Conservation (phyloP, 2,888 invertebrate species). For the Cylindroiulus punctatus region DNA sequence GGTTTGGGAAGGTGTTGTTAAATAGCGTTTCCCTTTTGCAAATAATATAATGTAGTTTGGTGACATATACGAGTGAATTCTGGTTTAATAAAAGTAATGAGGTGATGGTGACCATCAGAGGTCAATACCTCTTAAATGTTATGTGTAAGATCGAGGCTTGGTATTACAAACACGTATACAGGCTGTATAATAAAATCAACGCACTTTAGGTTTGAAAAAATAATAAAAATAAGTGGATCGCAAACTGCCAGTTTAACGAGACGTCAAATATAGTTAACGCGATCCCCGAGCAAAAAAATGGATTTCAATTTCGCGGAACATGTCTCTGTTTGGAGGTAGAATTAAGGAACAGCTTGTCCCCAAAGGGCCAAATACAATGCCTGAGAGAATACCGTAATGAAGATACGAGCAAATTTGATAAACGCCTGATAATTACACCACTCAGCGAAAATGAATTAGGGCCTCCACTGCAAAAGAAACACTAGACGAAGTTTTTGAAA, state of each 20-base stretch:
- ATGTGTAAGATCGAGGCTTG: not conserved
- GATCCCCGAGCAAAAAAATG: not conserved
- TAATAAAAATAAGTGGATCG: constrained; percentile 21
- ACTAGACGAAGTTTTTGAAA: constrained; percentile 35
- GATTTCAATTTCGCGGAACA: not conserved
- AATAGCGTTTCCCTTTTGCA: no score
- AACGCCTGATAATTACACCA: constrained; percentile 47
- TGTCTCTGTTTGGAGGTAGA: not conserved
- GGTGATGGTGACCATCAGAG: not conserved
- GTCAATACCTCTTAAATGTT: not conserved
- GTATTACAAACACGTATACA: not conserved
- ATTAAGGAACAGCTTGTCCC: not conserved
- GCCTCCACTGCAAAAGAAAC: constrained; percentile 8
- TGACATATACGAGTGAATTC: no score
- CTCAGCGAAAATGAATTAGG: constrained; percentile 43
- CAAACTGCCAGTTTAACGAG: not conserved
- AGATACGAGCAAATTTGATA: constrained; percentile 37
- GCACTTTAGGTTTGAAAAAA: not conserved
- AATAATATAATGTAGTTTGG: no score
- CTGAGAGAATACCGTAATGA: constrained; percentile 25
- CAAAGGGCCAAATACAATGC: constrained; percentile 4
- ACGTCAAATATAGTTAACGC: constrained; percentile 11
- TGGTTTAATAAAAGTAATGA: no score
- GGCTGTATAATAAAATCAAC: not conserved
- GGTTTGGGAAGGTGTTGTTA: no score